phyloP scores from a whole-genome alignment of 2,113 vertebrate genomes.

The Nematolebias whitei region DNA sequence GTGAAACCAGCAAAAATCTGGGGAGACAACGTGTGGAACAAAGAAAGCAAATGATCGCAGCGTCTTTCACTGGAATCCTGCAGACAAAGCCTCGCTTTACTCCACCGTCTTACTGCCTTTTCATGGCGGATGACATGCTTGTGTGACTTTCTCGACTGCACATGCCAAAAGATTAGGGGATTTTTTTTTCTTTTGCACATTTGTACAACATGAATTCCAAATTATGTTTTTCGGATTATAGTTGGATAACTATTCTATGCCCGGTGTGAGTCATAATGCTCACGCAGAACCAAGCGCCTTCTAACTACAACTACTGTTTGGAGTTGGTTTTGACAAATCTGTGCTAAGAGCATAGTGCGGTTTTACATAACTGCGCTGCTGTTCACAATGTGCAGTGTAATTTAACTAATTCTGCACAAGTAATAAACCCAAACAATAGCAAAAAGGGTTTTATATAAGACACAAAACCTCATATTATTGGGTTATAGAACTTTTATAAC shows the following conservation, averaged over 20 bases:
- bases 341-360: constrained; percentile 39
- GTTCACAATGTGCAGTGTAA: constrained; percentile 5
- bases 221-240: constrained; percentile 77
- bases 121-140: constrained; percentile 74
- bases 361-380: constrained; percentile 30
- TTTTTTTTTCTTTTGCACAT: constrained; percentile 77
- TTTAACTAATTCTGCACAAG: too few species aligned
- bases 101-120: constrained; percentile 65
- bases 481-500: too few species aligned
- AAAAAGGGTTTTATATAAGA: too few species aligned
- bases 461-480: too few species aligned
- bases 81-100: constrained; percentile 73
- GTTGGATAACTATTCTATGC: constrained; percentile 65
- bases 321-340: constrained; percentile 49
- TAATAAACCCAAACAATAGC: too few species aligned
- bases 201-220: constrained; percentile 81
- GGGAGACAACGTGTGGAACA: constrained; percentile 66
- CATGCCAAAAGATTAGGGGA: constrained; percentile 78
- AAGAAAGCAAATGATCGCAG: constrained; percentile 69
- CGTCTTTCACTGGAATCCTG: constrained; percentile 58
- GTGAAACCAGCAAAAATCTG: constrained; percentile 63
- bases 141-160: constrained; percentile 63
- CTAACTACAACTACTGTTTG: constrained; percentile 53
- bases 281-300: constrained; percentile 52
- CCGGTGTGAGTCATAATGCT: constrained; percentile 68